Base-by-base conservation (phyloP, 2,888 invertebrate genomes). In the Hesperia comma region DNA sequence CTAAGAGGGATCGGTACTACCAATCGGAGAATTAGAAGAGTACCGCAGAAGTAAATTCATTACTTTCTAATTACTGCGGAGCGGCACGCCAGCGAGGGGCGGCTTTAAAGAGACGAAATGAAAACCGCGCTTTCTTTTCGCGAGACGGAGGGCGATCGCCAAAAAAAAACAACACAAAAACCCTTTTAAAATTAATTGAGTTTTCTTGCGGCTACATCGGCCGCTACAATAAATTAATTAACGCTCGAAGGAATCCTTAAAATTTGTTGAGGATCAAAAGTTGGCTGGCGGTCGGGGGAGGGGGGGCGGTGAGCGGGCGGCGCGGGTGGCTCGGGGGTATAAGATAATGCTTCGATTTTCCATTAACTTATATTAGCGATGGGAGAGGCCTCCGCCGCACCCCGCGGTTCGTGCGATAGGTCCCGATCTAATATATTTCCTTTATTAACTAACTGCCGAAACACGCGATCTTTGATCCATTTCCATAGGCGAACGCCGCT, bases 151-250 rank as follows among this genome's bases (percentile, higher is more conserved):
- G 74, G 82, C 82, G 85, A 86, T 87, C 81, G 83, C 77, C 46
- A 61, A 79, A 81, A 84, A 89, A 90, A 90, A 90, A 88, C 86
- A 91, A 92, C 91, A 92, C 87, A 91, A 92, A 91, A 92, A 91
- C 92, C 92, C 92, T 92, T 92, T 92, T 90, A 92, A 91, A 91
- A 92, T 92, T 92, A 92, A 92, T 92, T 92, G 92, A 92, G 91
- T 92, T 92, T 92, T 91, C 91, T 91, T 91, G 91, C 84, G 89
- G 91, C 87, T 87, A 91, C 90, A 90, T 88, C 84, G 86, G 80
- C 82, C 79, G 86, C 86, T 90, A 90, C 90, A 91, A 90, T 91
- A 90, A 92, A 92, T 92, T 92, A 91, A 92, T 92, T 91, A 92
- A 89, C 90, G 92, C 90, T 90, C 81, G 80, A 82, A 91, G 87